Base-by-base conservation (phyloP, 2,113 vertebrate genomes). In the Abramis brama region DNA sequence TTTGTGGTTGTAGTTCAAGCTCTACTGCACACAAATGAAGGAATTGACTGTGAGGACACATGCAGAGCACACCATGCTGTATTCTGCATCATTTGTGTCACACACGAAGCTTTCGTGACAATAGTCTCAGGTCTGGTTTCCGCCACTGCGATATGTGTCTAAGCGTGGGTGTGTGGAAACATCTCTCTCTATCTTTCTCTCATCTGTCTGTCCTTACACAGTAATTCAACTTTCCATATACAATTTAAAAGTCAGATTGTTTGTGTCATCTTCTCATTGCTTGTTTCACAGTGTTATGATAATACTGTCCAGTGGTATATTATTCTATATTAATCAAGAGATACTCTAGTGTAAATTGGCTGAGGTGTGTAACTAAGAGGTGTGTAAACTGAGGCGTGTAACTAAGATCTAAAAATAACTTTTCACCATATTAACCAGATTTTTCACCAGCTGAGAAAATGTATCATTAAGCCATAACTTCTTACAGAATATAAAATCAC, bases 1-100 rank as follows among this genome's bases (percentile, higher is more conserved):
- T 93, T 92, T 95, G 95, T 91, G 94, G 94, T 95, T 95, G 92
- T 91, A 94, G 93, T 95, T 79, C 90, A 91, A 93, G 93, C 90
- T 89, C 89, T 92, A 89, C 87, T 91, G 93, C 93, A 93, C 94
- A 94, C 92, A 91, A 93, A 92, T 75, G 78, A 94, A 91, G 92
- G 93, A 94, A 95, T 93, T 92, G 88, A 89, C 87, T 90, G 68
- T 90, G 89, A 87, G 87, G 83, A 68, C 80, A 52, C 64, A 74
- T 88, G 85, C 86, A 89, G 50, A 82, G 57, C 30, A 73, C 77
- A 83, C 77, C 62, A 83, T 55, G 75, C 85, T 75, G 33, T 88
- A 84, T 88, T 92, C 89, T 89, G 88, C 84, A 91, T 91, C 70
- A 45, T 89, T 85, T 92, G 90, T 90, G 91, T 89, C 87, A 83